Evolutionary conservation across 2,797 vertebrate genomes (phyloP).

Genomic region (Lates japonicus): DNA sequence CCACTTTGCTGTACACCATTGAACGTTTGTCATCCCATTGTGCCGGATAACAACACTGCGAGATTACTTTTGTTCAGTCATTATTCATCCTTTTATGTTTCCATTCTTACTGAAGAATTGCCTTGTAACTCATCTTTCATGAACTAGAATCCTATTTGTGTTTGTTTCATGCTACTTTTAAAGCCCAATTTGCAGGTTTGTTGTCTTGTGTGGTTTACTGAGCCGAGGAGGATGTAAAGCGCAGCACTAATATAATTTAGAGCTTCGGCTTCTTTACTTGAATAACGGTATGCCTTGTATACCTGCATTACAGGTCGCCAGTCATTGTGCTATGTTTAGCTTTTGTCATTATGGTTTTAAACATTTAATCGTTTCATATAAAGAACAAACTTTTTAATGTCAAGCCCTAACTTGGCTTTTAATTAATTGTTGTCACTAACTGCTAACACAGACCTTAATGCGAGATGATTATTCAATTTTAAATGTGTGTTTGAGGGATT

Average conservation of each 20-base stretch:
- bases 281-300: too few species aligned
- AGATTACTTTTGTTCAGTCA: constrained; percentile 58
- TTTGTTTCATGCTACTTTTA: constrained; percentile 32
- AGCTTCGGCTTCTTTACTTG: background rate
- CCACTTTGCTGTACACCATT: constrained; percentile 58
- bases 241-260: background rate
- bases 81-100: constrained; percentile 66
- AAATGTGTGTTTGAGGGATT: constrained; percentile 22
- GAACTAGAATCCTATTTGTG: constrained; percentile 36
- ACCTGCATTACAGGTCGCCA: background rate
- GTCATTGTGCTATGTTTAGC: background rate
- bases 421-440: background rate
- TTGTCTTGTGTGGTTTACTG: constrained; percentile 15
- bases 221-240: background rate
- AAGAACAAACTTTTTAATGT: background rate
- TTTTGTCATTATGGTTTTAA: background rate
- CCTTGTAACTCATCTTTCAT: constrained; percentile 48
- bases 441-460: background rate
- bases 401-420: background rate
- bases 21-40: constrained; percentile 71
- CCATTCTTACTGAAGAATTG: constrained; percentile 23
- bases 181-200: constrained; percentile 18
- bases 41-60: constrained; percentile 54
- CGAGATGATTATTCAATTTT: constrained; percentile 22
- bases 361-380: background rate